phyloP scores from a whole-genome alignment of 64 coral and sea anemone genomes.

The Stichodactyla mertensii region DNA sequence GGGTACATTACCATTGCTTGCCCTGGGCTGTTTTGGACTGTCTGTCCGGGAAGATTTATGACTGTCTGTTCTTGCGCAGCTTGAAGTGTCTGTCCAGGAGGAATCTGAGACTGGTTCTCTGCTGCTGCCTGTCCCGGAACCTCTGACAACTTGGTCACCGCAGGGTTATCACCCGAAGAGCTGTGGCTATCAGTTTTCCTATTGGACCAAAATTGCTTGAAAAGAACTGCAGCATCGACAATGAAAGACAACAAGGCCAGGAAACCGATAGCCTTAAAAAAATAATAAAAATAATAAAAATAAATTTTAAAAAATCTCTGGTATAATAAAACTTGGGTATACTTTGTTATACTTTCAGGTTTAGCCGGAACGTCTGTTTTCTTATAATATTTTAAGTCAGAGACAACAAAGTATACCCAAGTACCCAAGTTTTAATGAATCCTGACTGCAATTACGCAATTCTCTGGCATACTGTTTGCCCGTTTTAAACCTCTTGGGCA shows the following conservation, averaged over 20 bases:
- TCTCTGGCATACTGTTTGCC: too few species aligned
- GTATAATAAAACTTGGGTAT: too few species aligned
- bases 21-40: not conserved
- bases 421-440: too few species aligned
- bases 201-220: not conserved
- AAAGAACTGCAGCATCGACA: conserved; percentile 10
- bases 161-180: not conserved
- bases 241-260: not conserved
- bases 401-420: too few species aligned
- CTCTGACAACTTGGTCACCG: not conserved
- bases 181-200: not conserved
- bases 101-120: not conserved
- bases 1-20: not conserved
- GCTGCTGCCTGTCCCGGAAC: not conserved
- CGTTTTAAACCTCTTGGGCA: too few species aligned
- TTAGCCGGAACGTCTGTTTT: too few species aligned
- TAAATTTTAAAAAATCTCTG: too few species aligned
- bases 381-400: too few species aligned
- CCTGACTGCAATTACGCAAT: too few species aligned
- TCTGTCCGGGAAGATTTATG: not conserved
- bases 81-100: too few species aligned
- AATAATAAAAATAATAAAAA: too few species aligned
- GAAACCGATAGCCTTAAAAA: conserved; percentile 35
- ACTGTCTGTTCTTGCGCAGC: not conserved
- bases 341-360: too few species aligned